Conservation (phyloP, 2,113 vertebrate genomes). For the Gymnogyps californianus region DNA sequence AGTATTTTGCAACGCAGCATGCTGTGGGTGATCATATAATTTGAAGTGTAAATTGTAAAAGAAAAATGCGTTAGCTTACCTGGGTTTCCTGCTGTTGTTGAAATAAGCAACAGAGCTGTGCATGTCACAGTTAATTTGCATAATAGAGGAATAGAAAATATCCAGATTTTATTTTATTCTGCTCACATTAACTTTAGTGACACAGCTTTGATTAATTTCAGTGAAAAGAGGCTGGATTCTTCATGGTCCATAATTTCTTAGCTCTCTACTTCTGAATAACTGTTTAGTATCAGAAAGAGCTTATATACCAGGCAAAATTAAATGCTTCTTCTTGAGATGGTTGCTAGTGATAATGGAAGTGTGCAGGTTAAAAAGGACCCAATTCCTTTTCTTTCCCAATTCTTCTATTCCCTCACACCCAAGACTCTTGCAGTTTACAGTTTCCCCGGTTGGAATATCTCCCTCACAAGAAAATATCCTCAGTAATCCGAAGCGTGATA, state of each 20-base stretch:
- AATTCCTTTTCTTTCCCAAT: neutral
- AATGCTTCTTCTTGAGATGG: neutral
- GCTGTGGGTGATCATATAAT: neutral
- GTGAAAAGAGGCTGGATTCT: neutral
- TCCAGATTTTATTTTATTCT: slow-evolving; percentile 10
- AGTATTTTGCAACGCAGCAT: neutral
- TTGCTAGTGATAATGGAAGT: neutral
- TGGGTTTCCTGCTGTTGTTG: slow-evolving; percentile 21
- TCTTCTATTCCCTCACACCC: neutral
- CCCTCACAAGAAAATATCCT: neutral
- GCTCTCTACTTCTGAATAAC: neutral
- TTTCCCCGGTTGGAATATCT: neutral
- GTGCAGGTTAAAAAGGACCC: neutral
- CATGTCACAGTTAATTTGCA: slow-evolving; percentile 15
- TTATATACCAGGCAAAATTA: neutral
- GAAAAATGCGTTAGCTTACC: neutral
- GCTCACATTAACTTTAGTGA: neutral
- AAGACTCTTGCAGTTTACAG: neutral
- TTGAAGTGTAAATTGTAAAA: slow-evolving; percentile 21
- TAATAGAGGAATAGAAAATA: neutral
- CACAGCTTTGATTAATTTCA: slow-evolving; percentile 16
- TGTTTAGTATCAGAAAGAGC: neutral
- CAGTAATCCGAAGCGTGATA: neutral
- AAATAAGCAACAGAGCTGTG: slow-evolving; percentile 16
- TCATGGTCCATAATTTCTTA: neutral